These are phyloP conservation scores for Lasioglossum morio DNA, from an alignment of 2,888 invertebrate genomes.

Conservation along the genomic window DNA sequence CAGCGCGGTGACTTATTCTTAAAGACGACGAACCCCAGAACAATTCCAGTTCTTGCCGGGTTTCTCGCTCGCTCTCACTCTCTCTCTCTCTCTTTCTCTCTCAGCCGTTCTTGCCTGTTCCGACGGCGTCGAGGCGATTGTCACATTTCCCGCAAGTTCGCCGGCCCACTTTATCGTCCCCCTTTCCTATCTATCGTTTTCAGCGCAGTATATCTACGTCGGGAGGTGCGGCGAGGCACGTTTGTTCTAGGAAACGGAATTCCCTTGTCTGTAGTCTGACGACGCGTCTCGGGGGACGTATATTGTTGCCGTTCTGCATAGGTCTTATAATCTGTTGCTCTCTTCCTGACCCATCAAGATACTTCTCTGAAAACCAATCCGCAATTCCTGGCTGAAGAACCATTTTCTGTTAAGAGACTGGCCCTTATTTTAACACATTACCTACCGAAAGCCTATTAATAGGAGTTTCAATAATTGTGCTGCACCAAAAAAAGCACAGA, in stretches of 20 bases:
- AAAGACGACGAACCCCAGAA: conserved; percentile 24
- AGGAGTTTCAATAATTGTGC: too few species aligned
- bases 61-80: neutral
- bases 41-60: conserved; percentile 21
- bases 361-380: neutral
- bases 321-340: neutral
- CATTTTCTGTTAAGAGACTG: neutral
- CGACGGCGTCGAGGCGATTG: conserved; percentile 25
- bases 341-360: neutral
- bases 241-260: conserved; percentile 49
- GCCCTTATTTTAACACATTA: too few species aligned
- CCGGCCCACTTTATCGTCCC: conserved; percentile 38
- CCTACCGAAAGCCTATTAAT: too few species aligned
- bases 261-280: conserved; percentile 21
- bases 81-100: neutral
- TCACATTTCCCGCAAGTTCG: conserved; percentile 39
- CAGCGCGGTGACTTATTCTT: conserved; percentile 21
- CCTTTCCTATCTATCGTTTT: conserved; percentile 36
- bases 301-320: conserved; percentile 7
- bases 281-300: neutral
- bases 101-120: conserved; percentile 11
- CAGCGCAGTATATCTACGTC: conserved; percentile 33
- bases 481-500: too few species aligned
- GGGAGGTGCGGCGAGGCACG: conserved; percentile 5
- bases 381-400: neutral